Base-by-base conservation (phyloP, 2,888 invertebrate genomes). In the Drosophila falleni region DNA sequence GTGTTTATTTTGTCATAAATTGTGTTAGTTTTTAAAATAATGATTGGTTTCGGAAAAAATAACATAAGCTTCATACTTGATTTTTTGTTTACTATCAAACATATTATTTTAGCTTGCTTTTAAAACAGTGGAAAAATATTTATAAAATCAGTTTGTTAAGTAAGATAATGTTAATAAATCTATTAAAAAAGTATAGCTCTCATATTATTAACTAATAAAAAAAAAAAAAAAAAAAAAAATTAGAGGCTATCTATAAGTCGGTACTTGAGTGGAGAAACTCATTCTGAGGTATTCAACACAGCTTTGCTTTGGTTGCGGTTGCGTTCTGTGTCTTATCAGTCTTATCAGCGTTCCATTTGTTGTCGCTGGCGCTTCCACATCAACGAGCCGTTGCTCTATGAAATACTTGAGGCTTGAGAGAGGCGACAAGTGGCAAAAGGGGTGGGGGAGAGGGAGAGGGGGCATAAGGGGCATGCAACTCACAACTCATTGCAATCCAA, bases 361-460 rank as follows among this genome's bases (percentile, higher is more conserved):
- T 50, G 61, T 73, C 55, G 74, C 42, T 55, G 42, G 23, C 44
- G 73, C 74, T 78, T 78, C 69, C 79, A 74, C 79, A 50, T 64
- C 79, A 74, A 64, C 51, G 50, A 61, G 54, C 75, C 64, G 39
- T 8, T 15, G 47, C 37, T 55, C 55, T 62, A 54, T 19, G 46
- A 19, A 23, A 46, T 55, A 44, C 41, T 44, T 58, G 58, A 13
- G 58, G 49, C 63, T n/a, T 37, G 37, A 3, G 37, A 5, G 10
- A 54, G 23, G 37, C 58, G 51, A 56, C 63, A 56, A 56, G 54
- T 11, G 59, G 42, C 44, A 39, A 35, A 47, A n/a, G 37, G 1
- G 50, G 47, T 44, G 54, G 23, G 54, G 23, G 56, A 1, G 44
- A 37, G 55, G 49, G 39, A 26, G 16, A 8, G 44, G 15, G 13